Evolutionary conservation across 1,140 invertebrate species (phyloP).

Genomic region (Venturia canescens): DNA sequence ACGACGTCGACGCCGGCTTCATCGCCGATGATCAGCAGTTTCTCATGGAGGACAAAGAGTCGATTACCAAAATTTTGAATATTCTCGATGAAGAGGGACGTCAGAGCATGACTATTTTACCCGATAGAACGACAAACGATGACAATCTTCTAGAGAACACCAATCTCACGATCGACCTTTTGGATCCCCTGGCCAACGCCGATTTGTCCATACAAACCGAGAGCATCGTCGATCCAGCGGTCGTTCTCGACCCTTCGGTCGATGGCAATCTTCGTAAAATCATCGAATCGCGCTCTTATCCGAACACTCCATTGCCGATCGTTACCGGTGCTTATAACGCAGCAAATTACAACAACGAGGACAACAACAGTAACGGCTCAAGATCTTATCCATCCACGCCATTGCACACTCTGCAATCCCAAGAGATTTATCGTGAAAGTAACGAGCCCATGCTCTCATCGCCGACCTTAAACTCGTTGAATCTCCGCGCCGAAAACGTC

Average conservation of each 20-base stretch:
- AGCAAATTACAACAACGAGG: constrained; percentile 61
- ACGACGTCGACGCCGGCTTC: constrained; percentile 69
- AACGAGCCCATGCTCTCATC: constrained; percentile 74
- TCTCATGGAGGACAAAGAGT: constrained; percentile 72
- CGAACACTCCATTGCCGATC: constrained; percentile 73
- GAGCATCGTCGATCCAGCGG: constrained; percentile 60
- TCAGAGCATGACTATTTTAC: constrained; percentile 63
- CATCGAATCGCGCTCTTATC: constrained; percentile 74
- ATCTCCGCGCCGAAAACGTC: constrained; percentile 62
- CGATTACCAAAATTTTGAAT: constrained; percentile 72
- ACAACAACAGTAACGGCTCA: constrained; percentile 66
- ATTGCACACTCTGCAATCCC: constrained; percentile 63
- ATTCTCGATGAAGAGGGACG: constrained; percentile 69
- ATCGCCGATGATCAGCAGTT: constrained; percentile 69
- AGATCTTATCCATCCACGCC: constrained; percentile 75
- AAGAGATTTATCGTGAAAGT: constrained; percentile 67
- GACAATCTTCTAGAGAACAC: constrained; percentile 60
- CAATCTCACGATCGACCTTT: constrained; percentile 53
- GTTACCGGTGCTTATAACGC: constrained; percentile 55
- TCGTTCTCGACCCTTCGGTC: constrained; percentile 57
- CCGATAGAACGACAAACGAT: constrained; percentile 59
- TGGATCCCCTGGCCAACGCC: constrained; percentile 61
- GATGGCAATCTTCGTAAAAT: constrained; percentile 60
- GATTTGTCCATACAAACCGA: constrained; percentile 60
- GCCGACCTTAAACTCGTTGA: constrained; percentile 72